A percentile compares a stretch with the other conserved stretches of the same genome.
phyloP scores from a whole-genome alignment of 2,888 invertebrate genomes.

The Machimus atricapillus region DNA sequence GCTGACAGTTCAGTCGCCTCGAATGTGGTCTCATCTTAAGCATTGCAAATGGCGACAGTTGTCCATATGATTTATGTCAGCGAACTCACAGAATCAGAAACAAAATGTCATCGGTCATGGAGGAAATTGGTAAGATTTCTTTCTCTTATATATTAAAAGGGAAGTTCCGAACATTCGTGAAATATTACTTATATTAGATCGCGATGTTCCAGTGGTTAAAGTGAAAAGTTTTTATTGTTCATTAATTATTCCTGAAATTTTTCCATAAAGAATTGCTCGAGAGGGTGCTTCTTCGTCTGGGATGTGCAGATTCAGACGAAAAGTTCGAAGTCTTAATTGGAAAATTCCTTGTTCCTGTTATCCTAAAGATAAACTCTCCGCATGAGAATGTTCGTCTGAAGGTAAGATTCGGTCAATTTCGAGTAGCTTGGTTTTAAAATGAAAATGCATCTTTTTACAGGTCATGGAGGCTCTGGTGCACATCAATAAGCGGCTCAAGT shows the following conservation, averaged over 20 bases:
- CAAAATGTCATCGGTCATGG: conserved; percentile 59
- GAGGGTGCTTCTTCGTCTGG: conserved; percentile 86
- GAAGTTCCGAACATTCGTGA: neutral
- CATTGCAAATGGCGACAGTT: neutral
- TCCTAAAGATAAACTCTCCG: conserved; percentile 87
- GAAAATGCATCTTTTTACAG: conserved; percentile 59
- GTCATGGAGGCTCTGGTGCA: conserved; percentile 93
- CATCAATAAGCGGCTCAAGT: conserved; percentile 88
- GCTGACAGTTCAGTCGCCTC: neutral
- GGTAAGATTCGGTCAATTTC: conserved; percentile 56
- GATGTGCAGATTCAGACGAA: conserved; percentile 88
- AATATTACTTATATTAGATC: neutral
- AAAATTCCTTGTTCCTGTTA: conserved; percentile 84
- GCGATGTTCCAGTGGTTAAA: neutral
- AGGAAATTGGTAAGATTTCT: conserved; percentile 58
- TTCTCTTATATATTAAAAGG: neutral
- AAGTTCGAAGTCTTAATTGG: conserved; percentile 81
- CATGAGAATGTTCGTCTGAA: conserved; percentile 81
- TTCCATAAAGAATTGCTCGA: conserved; percentile 77
- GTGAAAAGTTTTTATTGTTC: neutral
- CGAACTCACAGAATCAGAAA: conserved; percentile 44
- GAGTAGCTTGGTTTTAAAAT: neutral
- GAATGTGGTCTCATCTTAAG: neutral
- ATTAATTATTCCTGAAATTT: conserved; percentile 47
- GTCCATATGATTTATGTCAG: neutral